These are phyloP conservation scores for Hylaea fasciaria DNA, from an alignment of 2,888 invertebrate genomes.

Conservation along the genomic window DNA sequence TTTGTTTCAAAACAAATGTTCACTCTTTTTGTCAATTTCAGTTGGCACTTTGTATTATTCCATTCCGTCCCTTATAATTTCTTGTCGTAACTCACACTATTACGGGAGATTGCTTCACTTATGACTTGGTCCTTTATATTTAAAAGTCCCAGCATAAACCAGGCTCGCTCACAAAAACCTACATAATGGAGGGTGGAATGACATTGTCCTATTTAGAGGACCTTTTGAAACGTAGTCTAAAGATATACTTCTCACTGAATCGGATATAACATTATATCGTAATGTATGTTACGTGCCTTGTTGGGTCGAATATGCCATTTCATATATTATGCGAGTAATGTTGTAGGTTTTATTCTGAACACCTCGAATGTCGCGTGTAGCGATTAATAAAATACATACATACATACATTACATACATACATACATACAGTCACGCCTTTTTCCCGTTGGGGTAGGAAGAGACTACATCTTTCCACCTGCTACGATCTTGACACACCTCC, in stretches of 20 bases:
- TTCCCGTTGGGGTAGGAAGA: too few species aligned
- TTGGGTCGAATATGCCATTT: too few species aligned
- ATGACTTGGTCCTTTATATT: slow-evolving; percentile 27
- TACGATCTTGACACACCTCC: too few species aligned
- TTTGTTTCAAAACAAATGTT: slow-evolving; percentile 2
- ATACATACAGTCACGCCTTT: too few species aligned
- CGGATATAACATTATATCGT: too few species aligned
- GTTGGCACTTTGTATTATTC: slow-evolving; percentile 5
- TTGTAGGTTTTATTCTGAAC: too few species aligned
- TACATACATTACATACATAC: too few species aligned
- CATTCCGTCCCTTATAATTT: slow-evolving; percentile 18
- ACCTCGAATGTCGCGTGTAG: too few species aligned
- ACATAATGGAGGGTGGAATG: slow-evolving; percentile 17
- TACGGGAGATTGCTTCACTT: slow-evolving; percentile 17
- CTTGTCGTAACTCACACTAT: slow-evolving; percentile 18
- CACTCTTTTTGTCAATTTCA: slow-evolving; percentile 8
- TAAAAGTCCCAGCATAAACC: slow-evolving; percentile 31
- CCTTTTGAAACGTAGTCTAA: slow-evolving; percentile 7
- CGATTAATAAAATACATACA: too few species aligned
- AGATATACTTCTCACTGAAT: not conserved
- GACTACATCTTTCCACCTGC: too few species aligned
- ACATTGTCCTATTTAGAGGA: slow-evolving; percentile 14
- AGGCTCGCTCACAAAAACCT: slow-evolving; percentile 33
- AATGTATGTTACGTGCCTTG: too few species aligned
- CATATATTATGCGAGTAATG: too few species aligned